Evolutionary conservation across 1,140 invertebrate species (phyloP).

Genomic region (Linepithema humile): DNA sequence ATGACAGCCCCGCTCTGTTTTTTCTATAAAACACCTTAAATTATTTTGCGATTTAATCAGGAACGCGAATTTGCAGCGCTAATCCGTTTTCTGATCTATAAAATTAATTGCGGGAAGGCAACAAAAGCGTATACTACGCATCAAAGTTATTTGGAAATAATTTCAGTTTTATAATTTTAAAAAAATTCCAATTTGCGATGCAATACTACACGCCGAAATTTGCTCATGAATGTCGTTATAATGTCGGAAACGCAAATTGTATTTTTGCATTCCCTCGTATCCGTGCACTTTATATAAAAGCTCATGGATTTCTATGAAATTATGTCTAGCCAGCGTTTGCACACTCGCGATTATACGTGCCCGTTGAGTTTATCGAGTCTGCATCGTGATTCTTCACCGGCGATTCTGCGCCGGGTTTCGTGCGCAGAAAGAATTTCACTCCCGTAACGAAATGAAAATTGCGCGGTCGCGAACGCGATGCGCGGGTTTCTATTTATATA

Average conservation of each 20-base stretch:
- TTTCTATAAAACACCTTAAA: not conserved
- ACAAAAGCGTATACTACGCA: not conserved
- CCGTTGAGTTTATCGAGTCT: constrained; percentile 74
- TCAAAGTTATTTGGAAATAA: not conserved
- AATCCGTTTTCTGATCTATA: not conserved
- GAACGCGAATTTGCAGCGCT: not conserved
- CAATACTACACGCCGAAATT: not conserved
- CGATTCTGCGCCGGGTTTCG: constrained; percentile 65
- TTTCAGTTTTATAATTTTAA: not conserved
- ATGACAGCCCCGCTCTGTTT: not conserved
- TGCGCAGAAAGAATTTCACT: constrained; percentile 76
- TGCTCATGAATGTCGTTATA: not conserved
- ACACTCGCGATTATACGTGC: constrained; percentile 4
- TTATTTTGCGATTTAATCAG: constrained; percentile 4
- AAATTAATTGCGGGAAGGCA: not conserved
- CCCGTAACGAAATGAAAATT: constrained; percentile 80
- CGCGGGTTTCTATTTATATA: constrained; percentile 59
- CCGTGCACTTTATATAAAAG: not conserved
- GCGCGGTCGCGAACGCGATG: constrained; percentile 59
- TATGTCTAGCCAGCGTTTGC: constrained; percentile 34
- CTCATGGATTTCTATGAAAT: constrained; percentile 50
- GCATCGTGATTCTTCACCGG: constrained; percentile 72
- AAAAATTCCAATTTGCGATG: not conserved
- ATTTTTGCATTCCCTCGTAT: constrained; percentile 13
- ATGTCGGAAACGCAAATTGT: not conserved